A percentile compares a stretch with the other conserved stretches of the same genome.
These are phyloP conservation scores for Lithosia quadra DNA, from an alignment of 2,888 invertebrate genomes.

Conservation along the genomic window DNA sequence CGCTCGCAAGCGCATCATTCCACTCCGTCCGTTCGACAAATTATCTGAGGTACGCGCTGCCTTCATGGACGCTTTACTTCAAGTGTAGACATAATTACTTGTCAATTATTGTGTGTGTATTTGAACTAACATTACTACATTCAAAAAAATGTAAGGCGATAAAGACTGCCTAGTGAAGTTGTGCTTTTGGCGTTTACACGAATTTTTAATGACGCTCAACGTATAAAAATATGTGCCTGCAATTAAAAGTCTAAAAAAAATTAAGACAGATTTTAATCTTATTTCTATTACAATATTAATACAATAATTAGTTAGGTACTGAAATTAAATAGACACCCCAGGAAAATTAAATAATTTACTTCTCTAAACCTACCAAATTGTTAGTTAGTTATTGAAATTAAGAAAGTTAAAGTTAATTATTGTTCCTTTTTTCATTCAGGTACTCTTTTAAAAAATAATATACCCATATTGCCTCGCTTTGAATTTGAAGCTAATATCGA, in stretches of 20 bases:
- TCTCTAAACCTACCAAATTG: neutral
- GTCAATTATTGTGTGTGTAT: slow-evolving; percentile 40
- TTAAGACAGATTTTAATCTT: neutral
- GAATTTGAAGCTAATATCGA: no score
- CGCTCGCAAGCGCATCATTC: slow-evolving; percentile 54
- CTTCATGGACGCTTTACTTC: slow-evolving; percentile 37
- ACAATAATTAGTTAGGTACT: neutral
- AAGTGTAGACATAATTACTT: slow-evolving; percentile 37
- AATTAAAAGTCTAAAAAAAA: neutral
- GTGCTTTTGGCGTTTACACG: slow-evolving; percentile 23
- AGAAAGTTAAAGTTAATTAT: no score
- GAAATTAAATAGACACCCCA: neutral
- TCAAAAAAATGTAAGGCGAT: slow-evolving; percentile 7
- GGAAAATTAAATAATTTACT: neutral
- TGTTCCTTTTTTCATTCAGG: no score
- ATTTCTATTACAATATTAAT: no score
- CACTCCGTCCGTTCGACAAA: slow-evolving; percentile 49
- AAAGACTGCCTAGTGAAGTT: slow-evolving; percentile 39
- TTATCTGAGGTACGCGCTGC: slow-evolving; percentile 73
- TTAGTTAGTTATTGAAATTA: no score
- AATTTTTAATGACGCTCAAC: neutral
- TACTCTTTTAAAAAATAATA: neutral
- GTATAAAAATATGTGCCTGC: neutral
- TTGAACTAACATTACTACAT: slow-evolving; percentile 12
- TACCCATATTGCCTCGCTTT: no score